Evolutionary conservation across 2,888 invertebrate genomes (phyloP), one percentile per base, ranked within the genome.

Genomic region (Diaperis boleti): DNA sequence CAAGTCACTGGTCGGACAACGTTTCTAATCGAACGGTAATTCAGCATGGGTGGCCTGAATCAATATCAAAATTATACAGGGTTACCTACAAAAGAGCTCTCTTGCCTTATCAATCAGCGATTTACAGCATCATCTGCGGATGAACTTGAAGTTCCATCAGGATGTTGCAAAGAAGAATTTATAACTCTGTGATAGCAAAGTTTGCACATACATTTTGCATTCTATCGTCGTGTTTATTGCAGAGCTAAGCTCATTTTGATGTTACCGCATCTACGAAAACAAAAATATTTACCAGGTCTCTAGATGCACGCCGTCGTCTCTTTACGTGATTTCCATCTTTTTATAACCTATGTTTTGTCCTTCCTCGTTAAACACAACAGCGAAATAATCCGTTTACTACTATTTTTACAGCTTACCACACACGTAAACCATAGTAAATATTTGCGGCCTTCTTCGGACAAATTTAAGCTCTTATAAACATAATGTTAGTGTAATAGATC

Each of bases 401-500:
- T 29, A 11, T 14, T 29, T 47, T 45, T 47, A 47, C 47, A 47
- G 11, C 47, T 29, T 29, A 29, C 47, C 47, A 47, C 47, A 47
- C 47, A 47, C 47, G 31, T 47, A 26, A 29, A 14, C 15, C 13
- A 26, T 26, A 22, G 22, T 44, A 26, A 44, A 44, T 15, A 39
- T 39, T 39, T 15, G 26, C 22, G 18, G 15, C 31, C 29, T 15
- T 44, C 47, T 29, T 47, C 47, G 14, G 47, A 31, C 47, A 47
- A 47, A 31, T 47, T 47, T 31, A 47, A 31, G 10, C 29, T 31
- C 47, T 31, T 47, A 29, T 47, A 47, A 47, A 31, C 31, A 47
- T 47, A 47, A 31, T 47, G 31, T 29, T 31, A 29, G 31, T 47
- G 47, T 44, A 22, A 44, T 44, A 44, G 44, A 47, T 47, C 29